Evolutionary conservation across 2,888 invertebrate genomes (phyloP).

Genomic region (Rotaria macrura): DNA sequence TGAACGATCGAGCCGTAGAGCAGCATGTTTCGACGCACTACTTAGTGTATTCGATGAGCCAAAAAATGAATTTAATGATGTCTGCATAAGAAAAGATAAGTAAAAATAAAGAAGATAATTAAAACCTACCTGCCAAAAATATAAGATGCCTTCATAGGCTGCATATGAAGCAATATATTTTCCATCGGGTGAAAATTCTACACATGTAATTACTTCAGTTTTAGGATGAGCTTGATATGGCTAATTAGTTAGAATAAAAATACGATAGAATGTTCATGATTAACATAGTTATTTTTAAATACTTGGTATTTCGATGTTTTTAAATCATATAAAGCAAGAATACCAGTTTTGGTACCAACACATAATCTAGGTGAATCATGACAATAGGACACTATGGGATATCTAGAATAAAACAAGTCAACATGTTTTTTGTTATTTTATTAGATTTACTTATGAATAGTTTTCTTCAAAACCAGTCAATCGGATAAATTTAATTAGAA

Average conservation of each 20-base stretch:
- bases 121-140: slow-evolving; percentile 81
- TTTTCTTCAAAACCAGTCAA: no score
- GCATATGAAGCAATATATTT: slow-evolving; percentile 91
- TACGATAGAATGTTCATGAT: no score
- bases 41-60: background rate
- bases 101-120: background rate
- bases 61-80: background rate
- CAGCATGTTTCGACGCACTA: background rate
- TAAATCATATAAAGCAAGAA: slow-evolving; percentile 84
- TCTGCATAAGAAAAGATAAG: no score
- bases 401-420: slow-evolving; percentile 62
- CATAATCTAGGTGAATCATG: slow-evolving; percentile 80
- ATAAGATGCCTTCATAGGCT: slow-evolving; percentile 78
- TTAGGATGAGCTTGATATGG: slow-evolving; percentile 70
- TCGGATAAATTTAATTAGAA: no score
- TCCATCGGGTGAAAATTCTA: slow-evolving; percentile 87
- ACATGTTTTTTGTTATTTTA: no score
- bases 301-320: slow-evolving; percentile 78
- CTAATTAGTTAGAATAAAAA: slow-evolving; percentile 48
- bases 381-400: slow-evolving; percentile 64
- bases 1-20: background rate
- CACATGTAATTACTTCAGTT: slow-evolving; percentile 71
- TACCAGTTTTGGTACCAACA: slow-evolving; percentile 82
- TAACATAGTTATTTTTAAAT: background rate
- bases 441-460: no score